Evolutionary conservation across 2,797 vertebrate species (phyloP).

Genomic region (Myiotriccus ornatus): DNA sequence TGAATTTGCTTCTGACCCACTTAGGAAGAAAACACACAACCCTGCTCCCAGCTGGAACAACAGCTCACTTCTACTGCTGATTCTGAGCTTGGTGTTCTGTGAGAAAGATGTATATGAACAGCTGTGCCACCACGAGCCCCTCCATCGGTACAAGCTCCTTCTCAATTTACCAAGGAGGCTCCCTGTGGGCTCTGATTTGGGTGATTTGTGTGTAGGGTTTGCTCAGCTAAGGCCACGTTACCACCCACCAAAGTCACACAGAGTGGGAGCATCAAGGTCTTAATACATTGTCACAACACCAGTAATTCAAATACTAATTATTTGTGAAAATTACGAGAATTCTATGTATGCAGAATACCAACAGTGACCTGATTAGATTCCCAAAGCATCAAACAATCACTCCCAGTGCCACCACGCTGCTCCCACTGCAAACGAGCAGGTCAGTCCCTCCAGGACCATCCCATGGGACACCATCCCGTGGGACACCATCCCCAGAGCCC

Average conservation of each 20-base stretch:
- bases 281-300: not conserved
- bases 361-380: rapidly evolving
- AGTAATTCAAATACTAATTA: not conserved
- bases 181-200: not conserved
- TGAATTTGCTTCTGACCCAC: not conserved
- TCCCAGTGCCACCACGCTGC: not conserved
- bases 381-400: not conserved
- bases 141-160: not conserved
- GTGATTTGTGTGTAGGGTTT: not conserved
- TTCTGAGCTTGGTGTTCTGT: not conserved
- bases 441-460: not conserved
- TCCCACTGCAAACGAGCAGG: too few species aligned
- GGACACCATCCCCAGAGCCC: too few species aligned
- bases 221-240: not conserved
- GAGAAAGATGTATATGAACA: not conserved
- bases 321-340: not conserved
- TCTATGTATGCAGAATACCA: not conserved
- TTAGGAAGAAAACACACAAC: not conserved
- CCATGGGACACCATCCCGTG: rapidly evolving
- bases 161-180: not conserved
- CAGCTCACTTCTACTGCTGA: not conserved
- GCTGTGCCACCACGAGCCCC: rapidly evolving
- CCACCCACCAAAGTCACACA: not conserved
- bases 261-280: not conserved
- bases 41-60: not conserved